phyloP scores from a whole-genome alignment of 1,140 invertebrate genomes.

The Centruroides sculpturatus region DNA sequence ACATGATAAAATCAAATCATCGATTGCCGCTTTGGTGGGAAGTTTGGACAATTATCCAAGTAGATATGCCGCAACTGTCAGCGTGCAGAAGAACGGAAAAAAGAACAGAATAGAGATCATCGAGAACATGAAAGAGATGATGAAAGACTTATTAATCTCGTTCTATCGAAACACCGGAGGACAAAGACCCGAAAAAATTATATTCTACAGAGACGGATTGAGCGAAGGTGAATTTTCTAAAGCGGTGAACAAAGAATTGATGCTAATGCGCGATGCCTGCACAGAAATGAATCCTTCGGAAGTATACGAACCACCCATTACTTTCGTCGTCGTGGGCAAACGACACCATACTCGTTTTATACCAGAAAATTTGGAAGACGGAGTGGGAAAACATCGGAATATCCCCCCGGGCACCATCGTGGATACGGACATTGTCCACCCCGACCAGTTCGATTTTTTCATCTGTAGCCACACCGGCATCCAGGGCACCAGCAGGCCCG shows the following conservation, averaged over 20 bases:
- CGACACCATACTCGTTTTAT: constrained; percentile 15
- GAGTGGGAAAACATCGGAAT: constrained; percentile 35
- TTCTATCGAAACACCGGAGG: constrained; percentile 9
- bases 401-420: constrained; percentile 73
- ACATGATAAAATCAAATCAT: constrained; percentile 52
- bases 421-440: constrained; percentile 63
- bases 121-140: constrained; percentile 49
- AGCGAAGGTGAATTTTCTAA: constrained; percentile 32
- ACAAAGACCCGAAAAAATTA: constrained; percentile 25
- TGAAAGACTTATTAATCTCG: constrained; percentile 37
- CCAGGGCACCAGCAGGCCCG: constrained; percentile 22
- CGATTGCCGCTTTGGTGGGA: constrained; percentile 54
- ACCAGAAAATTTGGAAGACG: constrained; percentile 16
- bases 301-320: constrained; percentile 15
- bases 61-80: constrained; percentile 10
- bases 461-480: constrained; percentile 49
- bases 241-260: constrained; percentile 19
- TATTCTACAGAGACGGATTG: constrained; percentile 35
- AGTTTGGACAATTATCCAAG: constrained; percentile 10
- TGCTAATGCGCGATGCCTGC: constrained; percentile 12
- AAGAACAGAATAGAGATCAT: constrained; percentile 13
- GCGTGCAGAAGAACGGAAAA: constrained; percentile 10
- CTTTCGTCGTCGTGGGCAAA: constrained; percentile 21
- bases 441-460: constrained; percentile 69
- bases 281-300: constrained; percentile 27